phyloP scores from a whole-genome alignment of 2,113 vertebrate genomes.

The Neodontobutis hainanensis region DNA sequence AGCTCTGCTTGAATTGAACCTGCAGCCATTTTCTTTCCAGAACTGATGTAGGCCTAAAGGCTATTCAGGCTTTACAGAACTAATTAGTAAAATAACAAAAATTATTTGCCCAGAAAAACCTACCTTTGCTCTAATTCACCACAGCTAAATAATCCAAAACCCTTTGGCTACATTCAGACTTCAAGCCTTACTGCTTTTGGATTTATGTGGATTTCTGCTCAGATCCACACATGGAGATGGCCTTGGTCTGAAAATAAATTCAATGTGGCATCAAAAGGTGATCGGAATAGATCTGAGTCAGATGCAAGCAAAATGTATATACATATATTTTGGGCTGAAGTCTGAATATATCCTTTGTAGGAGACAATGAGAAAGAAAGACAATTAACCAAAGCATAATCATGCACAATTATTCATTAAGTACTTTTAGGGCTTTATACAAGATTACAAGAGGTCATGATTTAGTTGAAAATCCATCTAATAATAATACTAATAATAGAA shows the following conservation, averaged over 20 bases:
- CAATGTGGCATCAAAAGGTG: too few species aligned
- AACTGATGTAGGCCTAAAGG: background rate
- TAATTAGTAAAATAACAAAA: slow-evolving; percentile 5
- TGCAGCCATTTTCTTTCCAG: slow-evolving; percentile 7
- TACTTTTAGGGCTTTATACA: slow-evolving; percentile 1
- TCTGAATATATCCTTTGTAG: slow-evolving; percentile 3
- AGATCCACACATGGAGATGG: too few species aligned
- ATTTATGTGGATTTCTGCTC: background rate
- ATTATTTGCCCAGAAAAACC: slow-evolving; percentile 7
- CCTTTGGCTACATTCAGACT: slow-evolving; percentile 3
- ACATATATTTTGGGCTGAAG: background rate
- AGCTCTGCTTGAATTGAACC: slow-evolving; percentile 23
- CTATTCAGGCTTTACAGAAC: too few species aligned
- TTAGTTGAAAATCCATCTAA: background rate
- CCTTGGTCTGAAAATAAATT: too few species aligned
- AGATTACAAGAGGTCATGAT: background rate
- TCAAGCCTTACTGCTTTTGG: background rate
- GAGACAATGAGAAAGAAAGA: slow-evolving; percentile 3
- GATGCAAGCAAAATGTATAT: too few species aligned
- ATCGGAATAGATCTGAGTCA: too few species aligned
- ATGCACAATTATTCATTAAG: background rate
- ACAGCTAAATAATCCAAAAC: slow-evolving; percentile 8
- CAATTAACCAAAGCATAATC: slow-evolving; percentile 50
- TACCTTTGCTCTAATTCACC: background rate
- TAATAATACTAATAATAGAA: background rate